These are phyloP conservation scores for Proisotoma minuta DNA, from an alignment of 2,888 invertebrate genomes.

Conservation along the genomic window DNA sequence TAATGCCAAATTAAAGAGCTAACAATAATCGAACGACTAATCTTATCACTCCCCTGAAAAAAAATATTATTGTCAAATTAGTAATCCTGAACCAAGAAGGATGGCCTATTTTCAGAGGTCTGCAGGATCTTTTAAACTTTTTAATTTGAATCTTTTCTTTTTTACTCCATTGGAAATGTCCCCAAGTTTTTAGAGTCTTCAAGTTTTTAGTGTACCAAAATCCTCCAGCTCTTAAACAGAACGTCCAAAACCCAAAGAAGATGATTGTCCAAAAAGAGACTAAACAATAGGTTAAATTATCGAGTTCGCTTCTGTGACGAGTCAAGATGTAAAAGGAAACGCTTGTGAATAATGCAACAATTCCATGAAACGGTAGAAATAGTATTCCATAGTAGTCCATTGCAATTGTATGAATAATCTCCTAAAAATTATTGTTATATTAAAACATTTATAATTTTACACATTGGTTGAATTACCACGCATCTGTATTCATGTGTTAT, in stretches of 20 bases:
- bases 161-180: background rate
- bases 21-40: background rate
- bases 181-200: background rate
- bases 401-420: background rate
- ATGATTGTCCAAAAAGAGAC: background rate
- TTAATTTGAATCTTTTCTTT: background rate
- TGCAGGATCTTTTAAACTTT: background rate
- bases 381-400: background rate
- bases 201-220: background rate
- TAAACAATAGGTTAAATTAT: background rate
- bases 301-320: background rate
- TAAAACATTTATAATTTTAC: too few species aligned
- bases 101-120: background rate
- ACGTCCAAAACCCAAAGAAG: background rate
- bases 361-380: background rate
- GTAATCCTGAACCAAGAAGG: background rate
- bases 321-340: background rate
- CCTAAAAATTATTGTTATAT: too few species aligned
- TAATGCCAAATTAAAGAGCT: background rate
- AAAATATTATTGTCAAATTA: background rate
- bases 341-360: background rate
- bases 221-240: background rate
- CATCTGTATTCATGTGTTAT: background rate
- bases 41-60: background rate
- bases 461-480: too few species aligned